Base-by-base conservation (phyloP, 2,888 invertebrate species). In the Operophtera brumata region DNA sequence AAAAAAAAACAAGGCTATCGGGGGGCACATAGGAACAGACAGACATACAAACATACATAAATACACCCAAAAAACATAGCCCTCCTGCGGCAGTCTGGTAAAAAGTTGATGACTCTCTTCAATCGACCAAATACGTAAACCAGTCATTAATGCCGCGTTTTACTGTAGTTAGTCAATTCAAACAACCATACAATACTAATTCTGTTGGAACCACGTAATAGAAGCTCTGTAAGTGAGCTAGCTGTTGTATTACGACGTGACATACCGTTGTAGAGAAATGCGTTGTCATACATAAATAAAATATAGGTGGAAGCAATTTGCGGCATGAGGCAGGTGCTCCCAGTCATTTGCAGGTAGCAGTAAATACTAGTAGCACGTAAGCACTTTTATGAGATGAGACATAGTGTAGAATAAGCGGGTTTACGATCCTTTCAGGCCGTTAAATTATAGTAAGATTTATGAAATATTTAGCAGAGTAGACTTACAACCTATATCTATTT, bases 221-320 rank as follows among this genome's bases (percentile, higher is more conserved):
- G 20, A 20, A 20, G 20, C 20, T 20, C 20, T 20, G 2, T 20
- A 9, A 30, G 30, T 30, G 30, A 30, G 30, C 9, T 30, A 30
- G 8, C 56, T 57, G 39, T 26, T 8, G n/a, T 42, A 25, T 9
- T n/a, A 26, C 20, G 14, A 20, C 20, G 40, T 47, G 26, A 56
- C 54, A 60, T 61, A 64, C 62, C 61, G 64, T 61, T 61, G 51
- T 52, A 54, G 57, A 54, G 60, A 62, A 61, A 57, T 53, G 62
- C 59, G 67, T 67, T 66, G 67, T 70, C 70, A 64, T 71, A 77
- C 70, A 74, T 75, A 71, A 73, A 74, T 75, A 71, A 73, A 72
- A 70, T 71, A 73, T 64, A 54, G 59, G 52, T 59, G 40, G 42
- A 55, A 67, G 57, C 57, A 67, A 66, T 69, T 67, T 65, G 56